phyloP scores from a whole-genome alignment of 2,113 vertebrate genomes.

The Psophia crepitans region DNA sequence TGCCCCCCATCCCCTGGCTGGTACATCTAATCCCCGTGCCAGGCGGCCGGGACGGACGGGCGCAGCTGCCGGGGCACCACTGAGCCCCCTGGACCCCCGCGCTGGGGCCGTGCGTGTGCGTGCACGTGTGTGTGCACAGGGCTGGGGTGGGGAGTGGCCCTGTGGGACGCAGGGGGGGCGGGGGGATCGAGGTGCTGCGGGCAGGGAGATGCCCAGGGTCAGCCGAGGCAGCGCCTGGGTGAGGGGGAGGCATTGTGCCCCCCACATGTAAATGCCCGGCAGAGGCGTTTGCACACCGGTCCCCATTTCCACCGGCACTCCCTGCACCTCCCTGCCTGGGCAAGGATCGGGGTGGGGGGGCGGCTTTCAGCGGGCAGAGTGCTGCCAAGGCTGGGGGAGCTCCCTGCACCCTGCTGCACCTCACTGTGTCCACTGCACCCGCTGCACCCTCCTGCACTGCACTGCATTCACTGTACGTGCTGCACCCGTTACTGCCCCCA shows the following conservation, averaged over 20 bases:
- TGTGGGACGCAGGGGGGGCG: neutral
- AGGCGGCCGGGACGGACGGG: neutral
- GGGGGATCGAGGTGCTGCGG: too few relatives aligned
- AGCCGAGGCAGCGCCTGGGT: neutral
- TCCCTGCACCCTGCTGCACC: neutral
- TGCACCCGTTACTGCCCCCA: too few relatives aligned
- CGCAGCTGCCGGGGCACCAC: neutral
- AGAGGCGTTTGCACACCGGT: neutral
- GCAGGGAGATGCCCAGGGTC: too few relatives aligned
- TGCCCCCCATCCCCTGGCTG: neutral
- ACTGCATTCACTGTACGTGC: neutral
- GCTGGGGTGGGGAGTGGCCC: neutral
- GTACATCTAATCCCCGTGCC: neutral
- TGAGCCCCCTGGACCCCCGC: neutral
- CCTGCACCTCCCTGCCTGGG: neutral
- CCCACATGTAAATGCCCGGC: neutral
- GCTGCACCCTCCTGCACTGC: too few relatives aligned
- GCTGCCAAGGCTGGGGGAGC: neutral
- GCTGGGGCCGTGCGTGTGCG: neutral
- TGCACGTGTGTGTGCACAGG: neutral
- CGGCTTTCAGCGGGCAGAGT: neutral
- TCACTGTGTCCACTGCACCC: neutral
- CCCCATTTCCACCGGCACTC: neutral
- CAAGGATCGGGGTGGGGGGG: neutral
- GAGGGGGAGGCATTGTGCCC: neutral